Percentiles rank a stretch among this genome's conserved stretches.
Conservation (phyloP, 2,797 vertebrate species). For the Hirundo rustica region DNA sequence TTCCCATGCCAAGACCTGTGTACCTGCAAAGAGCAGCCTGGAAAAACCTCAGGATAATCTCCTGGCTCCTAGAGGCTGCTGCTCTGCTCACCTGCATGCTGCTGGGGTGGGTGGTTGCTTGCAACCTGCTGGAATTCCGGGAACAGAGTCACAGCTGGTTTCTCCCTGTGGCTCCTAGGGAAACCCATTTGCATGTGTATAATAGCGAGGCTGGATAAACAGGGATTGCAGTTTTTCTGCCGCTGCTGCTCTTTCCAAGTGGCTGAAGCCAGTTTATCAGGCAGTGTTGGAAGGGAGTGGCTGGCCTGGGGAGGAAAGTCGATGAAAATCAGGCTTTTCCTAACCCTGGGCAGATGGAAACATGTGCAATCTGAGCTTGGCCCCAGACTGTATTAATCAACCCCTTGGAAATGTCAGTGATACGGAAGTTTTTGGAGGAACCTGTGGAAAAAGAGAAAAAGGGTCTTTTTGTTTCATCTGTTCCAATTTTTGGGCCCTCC, state of each 20-base stretch:
- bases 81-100: background rate
- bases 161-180: background rate
- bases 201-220: background rate
- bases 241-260: background rate
- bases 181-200: background rate
- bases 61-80: background rate
- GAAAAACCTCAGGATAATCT: background rate
- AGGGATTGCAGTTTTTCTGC: slow-evolving; percentile 24
- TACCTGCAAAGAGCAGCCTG: background rate
- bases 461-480: slow-evolving; percentile 10
- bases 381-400: slow-evolving; percentile 29
- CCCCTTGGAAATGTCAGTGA: slow-evolving; percentile 1
- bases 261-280: slow-evolving; percentile 62
- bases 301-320: slow-evolving; percentile 30
- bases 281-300: slow-evolving; percentile 58
- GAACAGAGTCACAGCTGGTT: slow-evolving; percentile 24
- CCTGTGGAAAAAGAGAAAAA: slow-evolving; percentile 18
- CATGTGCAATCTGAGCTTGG: background rate
- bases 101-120: background rate
- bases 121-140: background rate
- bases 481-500: background rate
- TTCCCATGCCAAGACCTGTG: background rate
- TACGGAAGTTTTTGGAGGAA: slow-evolving; percentile 4
- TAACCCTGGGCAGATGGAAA: slow-evolving; percentile 46
- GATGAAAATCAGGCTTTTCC: slow-evolving; percentile 48